phyloP scores from a whole-genome alignment of 2,113 vertebrate species.

The Pipra filicauda region DNA sequence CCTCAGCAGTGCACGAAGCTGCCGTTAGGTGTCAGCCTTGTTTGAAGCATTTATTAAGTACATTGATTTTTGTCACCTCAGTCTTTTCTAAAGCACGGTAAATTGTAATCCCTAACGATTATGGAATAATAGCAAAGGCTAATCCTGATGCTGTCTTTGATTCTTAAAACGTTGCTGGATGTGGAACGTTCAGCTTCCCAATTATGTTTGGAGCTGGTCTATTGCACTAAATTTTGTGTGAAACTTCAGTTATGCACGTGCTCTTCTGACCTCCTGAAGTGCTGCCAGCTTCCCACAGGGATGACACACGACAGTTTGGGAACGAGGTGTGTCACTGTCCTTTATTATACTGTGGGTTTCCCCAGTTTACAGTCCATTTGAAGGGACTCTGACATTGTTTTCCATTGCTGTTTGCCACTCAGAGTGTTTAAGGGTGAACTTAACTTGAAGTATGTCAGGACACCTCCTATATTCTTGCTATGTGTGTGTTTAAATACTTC shows the following conservation, averaged over 20 bases:
- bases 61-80: background rate
- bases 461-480: background rate
- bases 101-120: background rate
- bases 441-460: background rate
- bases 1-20: background rate
- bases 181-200: background rate
- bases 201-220: background rate
- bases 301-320: background rate
- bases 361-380: background rate
- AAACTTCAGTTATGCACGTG: rapidly evolving
- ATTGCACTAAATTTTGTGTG: background rate
- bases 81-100: background rate
- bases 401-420: background rate
- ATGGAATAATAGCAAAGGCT: background rate
- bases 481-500: background rate
- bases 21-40: conserved; percentile 14
- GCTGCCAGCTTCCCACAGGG: background rate
- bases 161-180: background rate
- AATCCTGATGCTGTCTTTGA: background rate
- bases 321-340: background rate
- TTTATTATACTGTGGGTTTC: background rate
- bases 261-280: background rate
- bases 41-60: rapidly evolving
- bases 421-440: background rate
- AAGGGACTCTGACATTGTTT: background rate